Base-by-base conservation (phyloP, 2,888 invertebrate species). In the Sinopyrophorus schimmeli region DNA sequence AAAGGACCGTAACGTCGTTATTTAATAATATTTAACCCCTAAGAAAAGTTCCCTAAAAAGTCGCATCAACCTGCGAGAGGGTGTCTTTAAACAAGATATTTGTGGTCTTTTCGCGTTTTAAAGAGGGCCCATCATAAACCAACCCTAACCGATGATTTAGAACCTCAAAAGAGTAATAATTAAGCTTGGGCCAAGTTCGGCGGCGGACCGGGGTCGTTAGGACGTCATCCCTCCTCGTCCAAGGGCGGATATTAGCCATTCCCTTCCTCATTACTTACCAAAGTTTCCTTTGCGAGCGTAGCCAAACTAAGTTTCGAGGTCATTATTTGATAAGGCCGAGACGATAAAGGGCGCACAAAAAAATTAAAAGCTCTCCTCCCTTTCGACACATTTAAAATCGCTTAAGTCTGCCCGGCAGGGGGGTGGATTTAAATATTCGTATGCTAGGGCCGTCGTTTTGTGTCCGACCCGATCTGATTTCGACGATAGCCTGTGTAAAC, bases 221-320 rank as follows among this genome's bases (percentile, higher is more conserved):
- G 56, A 61, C 55, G 55, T 57, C 61, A 59, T 57, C 63, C 64
- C 63, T 59, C 60, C 61, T 60, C 61, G 58, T 61, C 58, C 58
- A 52, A 55, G 55, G n/a, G 64, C 67, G 67, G 67, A 66, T 67
- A 67, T 67, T 67, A 67, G 66, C 64, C 63, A 61, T 66, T 64
- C 64, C 63, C 62, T 62, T 59, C 50, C 59, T 60, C 60, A 57
- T 61, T 61, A 59, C 54, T 53, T n/a, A 48, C 34, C 52, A 37
- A 54, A 52, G 48, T 46, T 47, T 53, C 52, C 47, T 56, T 54
- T 47, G 52, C 44, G 49, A 53, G 56, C 55, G 51, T 44, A 47
- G 48, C 55, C 47, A 52, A 55, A 55, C 53, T 30, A 47, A 54
- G 46, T 46, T 50, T 43, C 32, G 47, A 35, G 48, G 32, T 31